These are phyloP conservation scores for Toxotes jaculatrix DNA, from an alignment of 2,113 vertebrate genomes.

Conservation along the genomic window DNA sequence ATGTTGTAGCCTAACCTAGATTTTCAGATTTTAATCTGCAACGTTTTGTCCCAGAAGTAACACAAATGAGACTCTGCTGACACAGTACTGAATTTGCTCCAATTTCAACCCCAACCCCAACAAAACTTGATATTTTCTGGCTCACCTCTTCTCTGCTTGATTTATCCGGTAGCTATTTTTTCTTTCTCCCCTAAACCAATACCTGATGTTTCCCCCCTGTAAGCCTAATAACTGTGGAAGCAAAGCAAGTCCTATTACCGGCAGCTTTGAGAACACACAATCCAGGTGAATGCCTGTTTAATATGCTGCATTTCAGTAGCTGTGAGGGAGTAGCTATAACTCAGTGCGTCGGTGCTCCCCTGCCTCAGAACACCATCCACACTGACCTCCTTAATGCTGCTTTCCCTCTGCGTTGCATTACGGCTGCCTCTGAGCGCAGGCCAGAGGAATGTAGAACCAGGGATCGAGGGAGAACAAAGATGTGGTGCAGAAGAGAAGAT, in stretches of 20 bases:
- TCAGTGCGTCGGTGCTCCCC: constrained; percentile 19
- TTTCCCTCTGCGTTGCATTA: constrained; percentile 65
- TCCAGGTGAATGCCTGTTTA: constrained; percentile 30
- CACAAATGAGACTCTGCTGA: constrained; percentile 18
- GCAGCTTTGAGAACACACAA: constrained; percentile 11
- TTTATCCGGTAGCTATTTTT: constrained; percentile 37
- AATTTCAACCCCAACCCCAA: neutral
- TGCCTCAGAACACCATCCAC: constrained; percentile 36
- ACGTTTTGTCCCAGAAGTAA: constrained; percentile 15
- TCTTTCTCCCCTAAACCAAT: constrained; percentile 28
- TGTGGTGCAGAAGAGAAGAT: constrained; percentile 16
- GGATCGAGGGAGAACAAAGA: constrained; percentile 34
- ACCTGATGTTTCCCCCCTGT: constrained; percentile 51
- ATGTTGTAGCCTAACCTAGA: constrained; percentile 1
- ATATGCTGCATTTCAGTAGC: constrained; percentile 43
- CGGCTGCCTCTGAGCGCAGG: constrained; percentile 53
- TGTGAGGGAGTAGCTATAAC: constrained; percentile 28
- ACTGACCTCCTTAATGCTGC: constrained; percentile 55
- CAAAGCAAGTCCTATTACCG: constrained; percentile 16
- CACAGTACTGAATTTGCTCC: neutral
- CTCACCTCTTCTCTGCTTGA: constrained; percentile 16
- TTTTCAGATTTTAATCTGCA: constrained; percentile 30
- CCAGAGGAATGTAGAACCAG: constrained; percentile 71
- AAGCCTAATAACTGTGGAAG: constrained; percentile 47
- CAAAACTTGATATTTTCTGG: constrained; percentile 36